Base-by-base conservation (phyloP, 1,140 invertebrate genomes). In the Phocides pigmalion region DNA sequence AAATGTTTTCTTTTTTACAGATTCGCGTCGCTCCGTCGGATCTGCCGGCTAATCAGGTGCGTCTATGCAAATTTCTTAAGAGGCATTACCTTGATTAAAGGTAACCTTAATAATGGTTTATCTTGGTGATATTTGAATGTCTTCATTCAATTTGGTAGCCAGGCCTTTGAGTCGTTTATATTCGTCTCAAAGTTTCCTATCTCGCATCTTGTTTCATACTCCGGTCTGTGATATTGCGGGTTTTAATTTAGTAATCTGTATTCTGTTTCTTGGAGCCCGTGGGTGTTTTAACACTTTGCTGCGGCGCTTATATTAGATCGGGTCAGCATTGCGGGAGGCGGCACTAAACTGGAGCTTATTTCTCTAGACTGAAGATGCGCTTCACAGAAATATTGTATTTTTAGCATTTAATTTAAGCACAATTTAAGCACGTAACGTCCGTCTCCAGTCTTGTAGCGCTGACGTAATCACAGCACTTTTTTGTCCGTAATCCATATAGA, bases 81-180 rank as follows among this genome's bases (percentile, higher is more conserved):
- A 17, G 11, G 62, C 64, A 68, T 68, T 71, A 66, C 42, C 15
- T 71, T 74, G 64, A 71, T 74, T 68, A 74, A 71, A 65, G 15
- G 20, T 58, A 22, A 67, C 49, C 53, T 64, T 58, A 61, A 50
- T 46, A 58, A 58, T 58, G 22, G 22, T 22, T 58, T 58, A 58
- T 58, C 54, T 58, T 5, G 6, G 54, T 44, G 41, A 58, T 58
- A 58, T 58, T 58, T 46, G 41, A 58, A 58, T 58, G 54, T 44
- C 54, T 58, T 58, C 54, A 32, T 58, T 58, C 54, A 58, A 42
- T 58, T 58, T 9, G 54, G 39, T 58, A 15, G 14, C 39, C 41
- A 41, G 12, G 54, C 54, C 41, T 28, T 44, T 44, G 54, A 58
- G 39, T 12, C 53, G 20, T 6, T 58, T 44, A 44, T 44, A 58